A percentile compares a stretch with the other conserved stretches of the same genome.
These are phyloP conservation scores for Acestrorhynchus altus DNA, from an alignment of 2,797 vertebrate species.

Conservation along the genomic window DNA sequence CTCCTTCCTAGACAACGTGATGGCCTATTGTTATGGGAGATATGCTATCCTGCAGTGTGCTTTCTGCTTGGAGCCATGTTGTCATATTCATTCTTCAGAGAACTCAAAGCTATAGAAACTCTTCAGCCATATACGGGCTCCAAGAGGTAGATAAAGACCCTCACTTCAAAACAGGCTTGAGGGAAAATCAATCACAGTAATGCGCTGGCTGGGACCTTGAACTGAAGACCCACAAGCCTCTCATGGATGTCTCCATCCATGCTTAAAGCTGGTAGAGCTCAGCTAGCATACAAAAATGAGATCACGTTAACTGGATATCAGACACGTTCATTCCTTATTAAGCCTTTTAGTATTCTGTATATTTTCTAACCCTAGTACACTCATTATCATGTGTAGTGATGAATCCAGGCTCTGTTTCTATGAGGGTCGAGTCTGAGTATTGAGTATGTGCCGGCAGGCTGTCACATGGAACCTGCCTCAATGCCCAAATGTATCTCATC, in stretches of 20 bases:
- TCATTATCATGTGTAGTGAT: too few relatives aligned
- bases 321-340: too few relatives aligned
- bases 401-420: too few relatives aligned
- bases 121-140: slow-evolving; percentile 12
- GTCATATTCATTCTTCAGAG: background rate
- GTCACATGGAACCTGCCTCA: too few relatives aligned
- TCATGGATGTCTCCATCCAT: slow-evolving; percentile 23
- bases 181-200: slow-evolving; percentile 40
- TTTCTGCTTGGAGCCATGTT: slow-evolving; percentile 29
- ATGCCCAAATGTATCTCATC: too few relatives aligned
- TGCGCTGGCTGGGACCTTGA: slow-evolving; percentile 34
- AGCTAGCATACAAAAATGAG: too few relatives aligned
- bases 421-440: too few relatives aligned
- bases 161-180: slow-evolving; percentile 37
- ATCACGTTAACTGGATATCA: too few relatives aligned
- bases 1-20: slow-evolving; percentile 20
- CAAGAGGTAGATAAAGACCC: slow-evolving; percentile 24
- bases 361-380: too few relatives aligned
- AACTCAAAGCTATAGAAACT: slow-evolving; percentile 6
- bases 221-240: slow-evolving; percentile 22
- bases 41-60: background rate
- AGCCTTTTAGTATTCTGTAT: too few relatives aligned
- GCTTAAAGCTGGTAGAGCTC: background rate
- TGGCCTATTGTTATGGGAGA: slow-evolving; percentile 20
- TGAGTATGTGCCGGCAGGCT: too few relatives aligned